A percentile compares a stretch with the other conserved stretches of the same genome.
Conservation (phyloP, 2,888 invertebrate species). For the Philonicus albiceps region DNA sequence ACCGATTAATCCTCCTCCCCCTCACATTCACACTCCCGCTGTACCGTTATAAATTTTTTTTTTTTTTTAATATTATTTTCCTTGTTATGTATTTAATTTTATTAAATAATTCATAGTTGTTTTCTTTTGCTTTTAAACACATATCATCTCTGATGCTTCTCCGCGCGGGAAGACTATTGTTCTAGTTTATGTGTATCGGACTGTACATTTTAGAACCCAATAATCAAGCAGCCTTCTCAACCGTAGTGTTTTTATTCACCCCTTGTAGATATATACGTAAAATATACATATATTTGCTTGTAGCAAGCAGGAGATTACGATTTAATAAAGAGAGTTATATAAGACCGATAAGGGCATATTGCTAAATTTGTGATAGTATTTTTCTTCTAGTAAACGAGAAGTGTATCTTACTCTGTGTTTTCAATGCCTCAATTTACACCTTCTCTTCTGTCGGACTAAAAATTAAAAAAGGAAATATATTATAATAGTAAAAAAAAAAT, state of each 20-base stretch:
- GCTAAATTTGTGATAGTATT: constrained; percentile 40
- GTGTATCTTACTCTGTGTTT: constrained; percentile 26
- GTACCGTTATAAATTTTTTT: constrained; percentile 12
- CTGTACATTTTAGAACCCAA: constrained; percentile 32
- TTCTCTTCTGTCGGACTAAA: background rate
- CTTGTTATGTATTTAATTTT: constrained; percentile 39
- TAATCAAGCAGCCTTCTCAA: constrained; percentile 33
- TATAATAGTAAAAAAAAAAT: background rate
- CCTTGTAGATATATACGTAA: constrained; percentile 19
- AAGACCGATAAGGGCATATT: constrained; percentile 35
- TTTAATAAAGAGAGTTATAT: background rate
- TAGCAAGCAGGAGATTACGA: constrained; percentile 37
- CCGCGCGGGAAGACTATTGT: constrained; percentile 17
- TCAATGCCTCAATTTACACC: constrained; percentile 33
- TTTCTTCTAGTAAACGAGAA: constrained; percentile 33
- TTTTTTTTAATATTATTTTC: constrained; percentile 25
- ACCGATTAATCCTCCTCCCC: constrained; percentile 71
- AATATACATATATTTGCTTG: constrained; percentile 37
- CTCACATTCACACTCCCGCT: background rate
- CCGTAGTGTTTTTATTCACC: constrained; percentile 29
- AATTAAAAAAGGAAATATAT: too few relatives aligned
- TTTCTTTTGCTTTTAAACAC: constrained; percentile 37
- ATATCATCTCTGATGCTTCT: constrained; percentile 34
- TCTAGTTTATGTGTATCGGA: constrained; percentile 23
- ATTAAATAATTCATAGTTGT: constrained; percentile 33